Evolutionary conservation across 2,888 invertebrate species (phyloP), one percentile per base, ranked within the genome.

Genomic region (Micoletzkya japonica): DNA sequence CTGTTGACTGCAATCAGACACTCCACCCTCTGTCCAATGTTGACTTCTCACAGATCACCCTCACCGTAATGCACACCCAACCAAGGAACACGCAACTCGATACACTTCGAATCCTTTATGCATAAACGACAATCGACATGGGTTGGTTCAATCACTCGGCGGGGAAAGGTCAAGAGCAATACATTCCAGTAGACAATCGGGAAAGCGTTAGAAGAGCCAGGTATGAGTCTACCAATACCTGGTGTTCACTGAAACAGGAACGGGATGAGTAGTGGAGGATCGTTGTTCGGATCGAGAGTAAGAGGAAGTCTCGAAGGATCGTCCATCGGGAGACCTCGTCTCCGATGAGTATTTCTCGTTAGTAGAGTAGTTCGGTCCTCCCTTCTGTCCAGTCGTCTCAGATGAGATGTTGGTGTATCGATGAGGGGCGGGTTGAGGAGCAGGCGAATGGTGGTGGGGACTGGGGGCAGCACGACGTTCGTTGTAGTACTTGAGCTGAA

Each of bases 401-500:
- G 36, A 37, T 2, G 64, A 34, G 64, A 64, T 36, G 34, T 64
- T 64, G 20, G 64, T 54, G 54, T 54, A 64, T 36, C 54, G 52
- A 52, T 54, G 64, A 2, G 20, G 7, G 1, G 44, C 49, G 36
- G 34, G 30, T 26, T 61, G 61, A 49, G 61, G 49, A n/a, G 37
- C 37, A 26, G 64, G 36, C 34, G 52, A 54, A 54, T 52, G 61
- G 20, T 54, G 64, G 37, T 54, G 52, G 36, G 64, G 64, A 64
- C 52, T 54, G 3, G 54, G 64, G 37, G 20, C 54, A 2, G 64
- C 64, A 54, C 36, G 64, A 36, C 36, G 34, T 36, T 52, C 64
- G 7, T 54, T 36, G 52, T 36, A 54, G 54, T 64, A 54, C 0
- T 39, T 32, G 7, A 36, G 4, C 64, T 54, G 54, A 34, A 50